Evolutionary conservation across 2,888 invertebrate genomes (phyloP).

Genomic region (Aspidapion aeneum): DNA sequence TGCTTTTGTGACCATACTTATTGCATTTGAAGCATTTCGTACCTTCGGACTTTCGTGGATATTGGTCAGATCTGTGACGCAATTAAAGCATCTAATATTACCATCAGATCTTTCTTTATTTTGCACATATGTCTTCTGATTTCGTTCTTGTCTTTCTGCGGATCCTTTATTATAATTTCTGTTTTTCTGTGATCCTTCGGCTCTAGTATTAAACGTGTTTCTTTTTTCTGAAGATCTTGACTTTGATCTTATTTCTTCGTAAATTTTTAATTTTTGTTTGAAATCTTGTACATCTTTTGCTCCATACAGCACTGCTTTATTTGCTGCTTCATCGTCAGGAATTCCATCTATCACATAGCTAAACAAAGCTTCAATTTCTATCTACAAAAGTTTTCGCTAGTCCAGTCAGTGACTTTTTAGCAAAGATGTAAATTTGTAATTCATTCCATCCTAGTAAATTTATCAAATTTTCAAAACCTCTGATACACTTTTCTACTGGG

Average conservation of each 20-base stretch:
- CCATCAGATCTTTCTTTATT: too few species aligned
- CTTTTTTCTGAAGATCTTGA: too few species aligned
- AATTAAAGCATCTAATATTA: too few species aligned
- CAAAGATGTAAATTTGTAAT: slow-evolving; percentile 32
- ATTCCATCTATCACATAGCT: slow-evolving; percentile 27
- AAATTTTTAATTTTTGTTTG: slow-evolving; percentile 25
- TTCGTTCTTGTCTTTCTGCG: too few species aligned
- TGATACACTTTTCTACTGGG: slow-evolving; percentile 30
- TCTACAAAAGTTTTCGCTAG: slow-evolving; percentile 11
- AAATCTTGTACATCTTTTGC: slow-evolving; percentile 21
- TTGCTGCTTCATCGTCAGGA: slow-evolving; percentile 20
- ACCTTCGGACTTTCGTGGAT: too few species aligned
- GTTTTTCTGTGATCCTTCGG: too few species aligned
- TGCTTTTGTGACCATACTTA: too few species aligned
- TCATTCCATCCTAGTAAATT: slow-evolving; percentile 31
- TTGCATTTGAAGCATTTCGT: too few species aligned
- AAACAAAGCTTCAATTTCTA: slow-evolving; percentile 23
- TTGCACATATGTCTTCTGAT: too few species aligned
- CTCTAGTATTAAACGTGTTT: too few species aligned
- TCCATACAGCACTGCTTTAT: slow-evolving; percentile 26
- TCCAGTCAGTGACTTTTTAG: slow-evolving; percentile 31
- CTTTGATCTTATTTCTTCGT: slow-evolving; percentile 8
- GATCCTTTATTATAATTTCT: too few species aligned
- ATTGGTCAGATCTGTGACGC: too few species aligned
- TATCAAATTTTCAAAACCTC: slow-evolving; percentile 33